Base-by-base conservation (phyloP, 2,888 invertebrate species). In the Mechanitis messenoides region DNA sequence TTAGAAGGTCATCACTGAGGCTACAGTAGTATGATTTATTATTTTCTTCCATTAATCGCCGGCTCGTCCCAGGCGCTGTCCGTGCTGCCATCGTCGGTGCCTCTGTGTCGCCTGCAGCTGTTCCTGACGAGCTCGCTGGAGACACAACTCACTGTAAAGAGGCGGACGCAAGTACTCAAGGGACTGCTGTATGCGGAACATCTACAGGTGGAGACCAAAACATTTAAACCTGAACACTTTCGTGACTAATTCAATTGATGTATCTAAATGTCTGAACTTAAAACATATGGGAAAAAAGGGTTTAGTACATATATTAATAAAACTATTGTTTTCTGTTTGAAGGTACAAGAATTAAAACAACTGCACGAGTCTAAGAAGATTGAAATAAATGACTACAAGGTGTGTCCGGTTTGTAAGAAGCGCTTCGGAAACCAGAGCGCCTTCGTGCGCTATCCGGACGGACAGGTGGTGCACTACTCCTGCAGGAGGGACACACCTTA, bases 351-450 rank as follows among this genome's bases (percentile, higher is more conserved):
- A 75, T 90, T 95, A 73, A 92, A 95, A 70, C 93, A 96, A 80
- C 92, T 93, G 71, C 93, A 95, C 74, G 95, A 98, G 81, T 94
- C 95, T 1, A 94, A 95, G 77, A 94, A 93, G 75, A 94, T 98
- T 55, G 87, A 95, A 1, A 94, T 99, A 70, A 96, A 94, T 28
- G 97, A 98, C 71, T 93, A 94, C 73, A 96, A 95, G 76, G 93
- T 96, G 60, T 99, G 99, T 82, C 93, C 94, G 0, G 96, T 96
- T 1, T 99, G 99, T 83, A 96, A 95, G 79, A 98, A 98, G 79
- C 92, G 96, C 61, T 98, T 99, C 83, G 95, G 95, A 28, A 96
- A 96, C 83, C 96, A 96, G 87, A 97, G 97, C 88, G 98, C 98
- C 33, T 96, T 98, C 83, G 96, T 97, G 5, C 92, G 97, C 55